Evolutionary conservation across 2,113 vertebrate genomes (phyloP), one percentile per base, ranked within the genome.

Genomic region (Pithys albifrons): DNA sequence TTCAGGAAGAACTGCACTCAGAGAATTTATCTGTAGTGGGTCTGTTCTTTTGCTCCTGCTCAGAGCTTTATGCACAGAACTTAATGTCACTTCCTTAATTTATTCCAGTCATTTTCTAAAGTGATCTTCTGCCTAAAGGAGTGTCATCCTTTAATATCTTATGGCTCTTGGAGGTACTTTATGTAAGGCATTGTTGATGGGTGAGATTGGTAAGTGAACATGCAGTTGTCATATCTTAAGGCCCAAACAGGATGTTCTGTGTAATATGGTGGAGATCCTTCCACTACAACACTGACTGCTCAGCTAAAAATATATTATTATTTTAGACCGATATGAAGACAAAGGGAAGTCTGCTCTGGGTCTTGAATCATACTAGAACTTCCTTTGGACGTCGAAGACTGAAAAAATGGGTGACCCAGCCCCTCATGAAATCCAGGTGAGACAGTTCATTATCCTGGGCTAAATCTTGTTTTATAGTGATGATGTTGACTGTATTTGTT

Each of bases 351-450:
- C 97, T 99, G 29, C 89, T 99, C 70, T 99, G 99, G 99, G 98
- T 99, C 88, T 96, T 99, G 97, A 98, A 99, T 97, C 99, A 99
- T 93, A 99, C 99, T 27, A 98, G 94, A 96, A 99, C 99, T 69
- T 92, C 97, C 2, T 99, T 99, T 98, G 99, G 99, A 31, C 98
- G 97, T 95, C 98, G 99, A 54, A 98, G 98, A 87, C 95, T 99
- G 94, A 99, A 98, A 97, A 99, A 99, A 85, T 99, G 99, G 99
- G 98, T 99, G 91, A 98, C 98, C 45, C 99, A 99, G 67, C 99
- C 99, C 5, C 98, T 99, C 54, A 98, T 98, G 92, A 98, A 98
- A 81, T 73, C 95, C 69, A 98, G 98, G 99, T 99, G 97, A 99
- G 85, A 35, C 6, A 58, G 28, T 48, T 94, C 22, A 82, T 84